phyloP scores from a whole-genome alignment of 2,888 invertebrate species.

The Pogonocherus hispidulus region DNA sequence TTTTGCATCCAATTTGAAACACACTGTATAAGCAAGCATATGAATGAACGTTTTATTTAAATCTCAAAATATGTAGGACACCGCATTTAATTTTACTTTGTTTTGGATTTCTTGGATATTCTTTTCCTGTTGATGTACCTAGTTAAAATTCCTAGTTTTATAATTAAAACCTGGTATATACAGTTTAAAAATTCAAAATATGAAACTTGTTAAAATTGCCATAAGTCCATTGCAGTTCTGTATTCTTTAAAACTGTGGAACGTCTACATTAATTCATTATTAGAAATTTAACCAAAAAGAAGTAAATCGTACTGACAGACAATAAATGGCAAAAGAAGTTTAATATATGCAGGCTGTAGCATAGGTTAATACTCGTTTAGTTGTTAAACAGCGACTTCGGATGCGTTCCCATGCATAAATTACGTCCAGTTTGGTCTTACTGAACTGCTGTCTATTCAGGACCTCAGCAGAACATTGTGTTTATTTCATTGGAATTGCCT shows the following conservation, averaged over 20 bases:
- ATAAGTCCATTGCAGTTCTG: no score
- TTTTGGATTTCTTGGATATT: no score
- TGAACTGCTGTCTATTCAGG: constrained; percentile 51
- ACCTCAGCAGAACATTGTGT: constrained; percentile 47
- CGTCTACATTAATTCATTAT: background rate
- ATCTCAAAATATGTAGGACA: no score
- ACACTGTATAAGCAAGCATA: no score
- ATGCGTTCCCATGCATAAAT: constrained; percentile 56
- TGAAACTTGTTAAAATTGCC: no score
- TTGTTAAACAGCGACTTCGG: constrained; percentile 54
- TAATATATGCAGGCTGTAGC: constrained; percentile 50
- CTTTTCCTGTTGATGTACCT: no score
- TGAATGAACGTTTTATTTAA: no score
- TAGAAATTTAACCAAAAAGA: constrained; percentile 27
- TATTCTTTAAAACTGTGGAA: background rate
- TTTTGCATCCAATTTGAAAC: no score
- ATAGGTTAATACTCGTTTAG: constrained; percentile 53
- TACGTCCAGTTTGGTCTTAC: constrained; percentile 52
- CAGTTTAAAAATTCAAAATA: no score
- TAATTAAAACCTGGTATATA: no score
- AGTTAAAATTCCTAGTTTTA: no score
- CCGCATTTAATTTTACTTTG: no score
- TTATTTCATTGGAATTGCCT: constrained; percentile 46
- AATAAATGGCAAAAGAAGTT: constrained; percentile 47
- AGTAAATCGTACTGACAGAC: constrained; percentile 36